Conservation (phyloP, 2,888 invertebrate genomes). For the Nemotelus pantherinus region DNA sequence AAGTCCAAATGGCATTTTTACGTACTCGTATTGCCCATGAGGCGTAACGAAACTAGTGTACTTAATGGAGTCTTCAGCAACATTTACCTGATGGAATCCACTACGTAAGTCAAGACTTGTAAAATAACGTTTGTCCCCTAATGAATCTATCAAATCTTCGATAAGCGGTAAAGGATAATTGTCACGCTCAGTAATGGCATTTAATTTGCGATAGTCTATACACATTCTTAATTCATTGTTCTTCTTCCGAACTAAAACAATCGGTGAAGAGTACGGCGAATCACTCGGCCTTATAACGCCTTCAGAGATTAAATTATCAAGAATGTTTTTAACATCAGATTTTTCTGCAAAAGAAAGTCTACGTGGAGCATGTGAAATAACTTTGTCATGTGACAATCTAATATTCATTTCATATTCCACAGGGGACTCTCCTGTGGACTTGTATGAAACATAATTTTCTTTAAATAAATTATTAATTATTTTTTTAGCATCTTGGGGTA, state of each 20-base stretch:
- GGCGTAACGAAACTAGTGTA: slow-evolving; percentile 53
- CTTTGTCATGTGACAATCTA: not conserved
- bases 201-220: slow-evolving; percentile 51
- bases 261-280: slow-evolving; percentile 51
- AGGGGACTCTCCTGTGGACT: not conserved
- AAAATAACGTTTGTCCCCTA: slow-evolving; percentile 51
- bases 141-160: slow-evolving; percentile 49
- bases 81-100: slow-evolving; percentile 52
- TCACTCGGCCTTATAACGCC: slow-evolving; percentile 48
- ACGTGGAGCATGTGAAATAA: slow-evolving; percentile 1
- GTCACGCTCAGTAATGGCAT: slow-evolving; percentile 48
- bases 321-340: slow-evolving; percentile 25
- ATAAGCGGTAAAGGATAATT: slow-evolving; percentile 51
- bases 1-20: slow-evolving; percentile 52
- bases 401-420: not conserved
- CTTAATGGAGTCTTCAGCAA: slow-evolving; percentile 49
- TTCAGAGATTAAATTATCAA: slow-evolving; percentile 44
- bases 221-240: slow-evolving; percentile 49
- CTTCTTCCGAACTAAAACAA: slow-evolving; percentile 51
- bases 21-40: slow-evolving; percentile 50
- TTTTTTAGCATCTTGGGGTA: not conserved
- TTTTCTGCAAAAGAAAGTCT: slow-evolving; percentile 31
- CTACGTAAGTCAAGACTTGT: slow-evolving; percentile 50
- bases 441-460: not conserved
- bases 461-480: not conserved